Conservation (phyloP, 2,113 vertebrate genomes). For the Bolborhynchus lineola region DNA sequence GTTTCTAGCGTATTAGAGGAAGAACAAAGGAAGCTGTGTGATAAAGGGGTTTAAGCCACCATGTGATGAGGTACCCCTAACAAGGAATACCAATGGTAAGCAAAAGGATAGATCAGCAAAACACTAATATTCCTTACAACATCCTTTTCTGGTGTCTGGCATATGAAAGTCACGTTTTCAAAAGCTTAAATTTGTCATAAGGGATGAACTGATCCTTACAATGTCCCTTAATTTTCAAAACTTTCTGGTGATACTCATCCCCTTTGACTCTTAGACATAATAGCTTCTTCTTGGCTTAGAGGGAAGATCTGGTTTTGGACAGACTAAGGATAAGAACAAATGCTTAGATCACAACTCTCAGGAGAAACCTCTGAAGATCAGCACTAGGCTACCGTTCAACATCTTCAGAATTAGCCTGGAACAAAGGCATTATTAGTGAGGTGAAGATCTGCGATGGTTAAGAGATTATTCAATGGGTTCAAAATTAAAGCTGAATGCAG, state of each 20-base stretch:
- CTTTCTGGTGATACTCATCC: background rate
- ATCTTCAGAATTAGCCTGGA: background rate
- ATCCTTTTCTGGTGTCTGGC: background rate
- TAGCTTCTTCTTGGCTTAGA: background rate
- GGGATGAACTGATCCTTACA: background rate
- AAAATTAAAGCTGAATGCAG: background rate
- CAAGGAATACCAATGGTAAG: background rate
- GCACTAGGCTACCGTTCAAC: background rate
- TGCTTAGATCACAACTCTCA: background rate
- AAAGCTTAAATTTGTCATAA: background rate
- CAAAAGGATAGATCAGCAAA: background rate
- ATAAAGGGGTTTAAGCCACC: background rate
- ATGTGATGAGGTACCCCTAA: background rate
- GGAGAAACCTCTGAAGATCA: background rate
- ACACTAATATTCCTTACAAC: background rate
- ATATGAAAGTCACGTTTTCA: background rate
- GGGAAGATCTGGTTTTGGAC: background rate
- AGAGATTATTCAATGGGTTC: background rate
- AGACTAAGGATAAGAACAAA: background rate
- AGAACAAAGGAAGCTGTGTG: background rate
- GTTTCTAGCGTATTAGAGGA: background rate
- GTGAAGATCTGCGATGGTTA: background rate
- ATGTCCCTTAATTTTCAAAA: background rate
- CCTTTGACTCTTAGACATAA: background rate
- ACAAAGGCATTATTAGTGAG: background rate